Evolutionary conservation across 2,113 vertebrate species (phyloP).

Genomic region (Tetrax tetrax): DNA sequence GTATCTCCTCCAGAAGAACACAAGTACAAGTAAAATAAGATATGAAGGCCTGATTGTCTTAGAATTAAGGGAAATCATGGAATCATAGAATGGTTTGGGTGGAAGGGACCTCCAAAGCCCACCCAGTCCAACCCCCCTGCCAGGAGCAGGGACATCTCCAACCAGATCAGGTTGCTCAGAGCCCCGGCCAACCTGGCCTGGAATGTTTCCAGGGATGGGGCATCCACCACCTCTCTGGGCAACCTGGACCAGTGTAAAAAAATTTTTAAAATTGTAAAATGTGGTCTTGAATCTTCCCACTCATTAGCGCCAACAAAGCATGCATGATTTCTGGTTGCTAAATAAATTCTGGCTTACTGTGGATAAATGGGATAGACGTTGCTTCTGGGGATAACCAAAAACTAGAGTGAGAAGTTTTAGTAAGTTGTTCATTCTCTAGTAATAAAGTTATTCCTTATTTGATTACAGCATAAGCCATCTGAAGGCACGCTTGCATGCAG

Average conservation of each 20-base stretch:
- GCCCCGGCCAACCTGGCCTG: too few relatives aligned
- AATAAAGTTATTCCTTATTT: background rate
- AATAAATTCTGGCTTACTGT: background rate
- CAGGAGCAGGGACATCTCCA: too few relatives aligned
- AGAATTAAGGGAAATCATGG: background rate
- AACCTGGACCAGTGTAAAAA: too few relatives aligned
- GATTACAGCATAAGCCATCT: background rate
- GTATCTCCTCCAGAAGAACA: background rate
- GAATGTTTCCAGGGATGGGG: too few relatives aligned
- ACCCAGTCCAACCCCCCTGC: too few relatives aligned
- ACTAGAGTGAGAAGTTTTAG: background rate
- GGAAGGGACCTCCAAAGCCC: too few relatives aligned
- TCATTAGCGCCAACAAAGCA: background rate
- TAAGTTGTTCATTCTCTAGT: background rate
- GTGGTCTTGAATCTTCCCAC: background rate
- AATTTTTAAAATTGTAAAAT: background rate
- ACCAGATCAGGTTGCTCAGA: too few relatives aligned
- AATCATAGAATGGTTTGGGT: too few relatives aligned
- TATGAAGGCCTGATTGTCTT: background rate
- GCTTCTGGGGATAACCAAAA: background rate
- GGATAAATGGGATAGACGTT: background rate
- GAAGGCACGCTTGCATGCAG: background rate
- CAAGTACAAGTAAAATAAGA: background rate
- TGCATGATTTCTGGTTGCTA: background rate
- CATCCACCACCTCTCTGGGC: too few relatives aligned